Percentiles rank a stretch among this genome's conserved stretches.
These are phyloP conservation scores for Brachionus koreanus DNA, from an alignment of 1,140 invertebrate species.

Conservation along the genomic window DNA sequence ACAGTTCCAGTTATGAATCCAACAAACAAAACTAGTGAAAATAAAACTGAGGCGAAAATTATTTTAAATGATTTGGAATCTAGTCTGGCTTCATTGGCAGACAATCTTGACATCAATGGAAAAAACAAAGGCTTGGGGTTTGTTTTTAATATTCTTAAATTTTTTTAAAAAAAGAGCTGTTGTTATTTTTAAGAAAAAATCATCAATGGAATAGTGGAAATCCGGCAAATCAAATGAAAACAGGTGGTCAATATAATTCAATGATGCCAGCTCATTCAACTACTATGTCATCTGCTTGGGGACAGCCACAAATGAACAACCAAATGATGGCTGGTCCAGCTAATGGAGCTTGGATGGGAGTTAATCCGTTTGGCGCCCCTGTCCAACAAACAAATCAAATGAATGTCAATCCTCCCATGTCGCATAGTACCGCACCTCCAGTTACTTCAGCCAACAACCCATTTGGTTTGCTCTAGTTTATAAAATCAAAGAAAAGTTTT, in stretches of 20 bases:
- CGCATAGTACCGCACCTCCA: neutral
- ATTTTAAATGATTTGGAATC: conserved; percentile 41
- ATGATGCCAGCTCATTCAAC: neutral
- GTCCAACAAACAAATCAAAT: neutral
- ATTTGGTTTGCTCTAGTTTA: conserved; percentile 6
- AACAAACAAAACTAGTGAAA: neutral
- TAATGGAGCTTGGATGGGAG: neutral
- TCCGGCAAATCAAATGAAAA: neutral
- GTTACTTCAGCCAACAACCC: conserved; percentile 10
- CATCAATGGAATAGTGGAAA: neutral
- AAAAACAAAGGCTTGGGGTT: conserved; percentile 38
- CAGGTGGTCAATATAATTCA: neutral
- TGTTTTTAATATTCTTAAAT: neutral
- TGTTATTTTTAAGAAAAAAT: neutral
- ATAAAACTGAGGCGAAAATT: conserved; percentile 5
- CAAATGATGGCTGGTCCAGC: neutral
- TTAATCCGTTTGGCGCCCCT: conserved; percentile 8
- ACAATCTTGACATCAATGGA: conserved; percentile 33
- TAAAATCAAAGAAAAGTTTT: neutral
- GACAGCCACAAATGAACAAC: neutral
- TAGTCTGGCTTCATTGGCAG: conserved; percentile 40
- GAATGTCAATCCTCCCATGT: neutral
- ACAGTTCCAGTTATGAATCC: conserved; percentile 7
- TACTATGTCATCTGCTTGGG: neutral
- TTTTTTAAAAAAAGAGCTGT: neutral